These are phyloP conservation scores for Zaprionus kolodkinae DNA, from an alignment of 1,140 invertebrate species.

Conservation along the genomic window DNA sequence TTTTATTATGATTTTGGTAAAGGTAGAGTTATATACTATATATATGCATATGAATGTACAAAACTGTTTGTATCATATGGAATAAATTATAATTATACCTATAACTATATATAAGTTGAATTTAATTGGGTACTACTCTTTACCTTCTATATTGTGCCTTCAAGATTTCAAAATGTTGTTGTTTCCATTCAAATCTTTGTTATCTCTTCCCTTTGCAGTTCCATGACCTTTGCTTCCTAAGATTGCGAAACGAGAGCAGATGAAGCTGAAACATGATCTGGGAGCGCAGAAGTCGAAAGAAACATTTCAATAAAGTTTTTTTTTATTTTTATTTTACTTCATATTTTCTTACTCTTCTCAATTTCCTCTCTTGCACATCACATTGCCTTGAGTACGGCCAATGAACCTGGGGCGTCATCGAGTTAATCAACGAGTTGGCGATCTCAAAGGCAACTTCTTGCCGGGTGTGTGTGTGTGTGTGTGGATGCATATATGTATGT, in stretches of 20 bases:
- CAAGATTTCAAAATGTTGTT: too few relatives aligned
- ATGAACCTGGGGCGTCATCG: constrained; percentile 59
- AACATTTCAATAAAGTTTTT: constrained; percentile 25
- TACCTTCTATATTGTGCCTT: too few relatives aligned
- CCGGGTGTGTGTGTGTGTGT: not conserved
- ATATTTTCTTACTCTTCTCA: constrained; percentile 45
- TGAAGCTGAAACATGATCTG: constrained; percentile 31
- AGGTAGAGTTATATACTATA: constrained; percentile 12
- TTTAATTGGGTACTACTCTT: too few relatives aligned
- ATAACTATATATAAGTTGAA: not conserved
- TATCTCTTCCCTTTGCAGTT: not conserved
- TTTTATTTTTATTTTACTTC: constrained; percentile 35
- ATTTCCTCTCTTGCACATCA: constrained; percentile 60
- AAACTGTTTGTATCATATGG: constrained; percentile 25
- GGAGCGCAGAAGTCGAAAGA: constrained; percentile 44
- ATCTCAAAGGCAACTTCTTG: constrained; percentile 46
- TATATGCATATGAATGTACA: constrained; percentile 18
- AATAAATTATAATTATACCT: constrained; percentile 6
- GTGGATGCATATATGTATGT: constrained; percentile 2
- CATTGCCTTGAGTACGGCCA: constrained; percentile 67
- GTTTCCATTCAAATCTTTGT: too few relatives aligned
- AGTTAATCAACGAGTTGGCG: constrained; percentile 62
- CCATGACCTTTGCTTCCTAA: not conserved
- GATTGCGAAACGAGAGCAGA: constrained; percentile 15
- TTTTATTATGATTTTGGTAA: constrained; percentile 23